Evolutionary conservation across 2,797 vertebrate genomes (phyloP).

Genomic region (Oreonectes daqikongensis): DNA sequence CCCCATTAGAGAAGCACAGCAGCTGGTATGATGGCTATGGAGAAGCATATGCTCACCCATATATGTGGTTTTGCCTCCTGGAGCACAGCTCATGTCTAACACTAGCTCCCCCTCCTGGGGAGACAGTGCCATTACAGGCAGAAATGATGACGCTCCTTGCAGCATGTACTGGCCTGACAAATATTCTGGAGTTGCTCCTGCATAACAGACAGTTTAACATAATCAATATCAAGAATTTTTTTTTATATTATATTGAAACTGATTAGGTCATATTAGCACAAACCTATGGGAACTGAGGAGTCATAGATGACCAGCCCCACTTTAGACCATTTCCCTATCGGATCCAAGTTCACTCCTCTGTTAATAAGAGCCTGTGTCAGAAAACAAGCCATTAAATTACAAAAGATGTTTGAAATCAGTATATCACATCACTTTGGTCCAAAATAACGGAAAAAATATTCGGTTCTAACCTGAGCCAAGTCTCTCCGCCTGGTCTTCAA

Average conservation of each 20-base stretch:
- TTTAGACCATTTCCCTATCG: conserved; percentile 97
- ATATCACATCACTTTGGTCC: too few relatives aligned
- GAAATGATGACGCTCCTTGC: conserved; percentile 93
- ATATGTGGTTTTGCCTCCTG: conserved; percentile 96
- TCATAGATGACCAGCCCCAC: conserved; percentile 94
- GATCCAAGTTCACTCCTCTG: conserved; percentile 95
- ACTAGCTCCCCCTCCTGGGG: conserved; percentile 93
- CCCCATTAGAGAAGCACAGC: conserved; percentile 1
- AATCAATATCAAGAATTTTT: background rate
- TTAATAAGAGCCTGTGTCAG: conserved; percentile 91
- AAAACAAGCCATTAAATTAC: conserved; percentile 3
- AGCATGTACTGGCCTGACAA: conserved; percentile 97
- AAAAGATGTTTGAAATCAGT: too few relatives aligned
- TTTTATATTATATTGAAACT: background rate
- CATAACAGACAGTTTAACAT: background rate
- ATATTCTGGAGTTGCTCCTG: conserved; percentile 97
- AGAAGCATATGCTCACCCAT: conserved; percentile 78
- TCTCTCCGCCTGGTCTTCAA: conserved; percentile 94
- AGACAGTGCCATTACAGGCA: conserved; percentile 94
- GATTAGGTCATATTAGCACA: conserved; percentile 55
- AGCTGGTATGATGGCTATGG: conserved; percentile 3
- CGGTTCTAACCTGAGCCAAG: conserved; percentile 91
- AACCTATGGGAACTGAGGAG: conserved; percentile 93
- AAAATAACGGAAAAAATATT: too few relatives aligned
- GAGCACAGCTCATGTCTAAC: conserved; percentile 96